phyloP scores from a whole-genome alignment of 2,113 vertebrate species.

The Gallinago undulata region DNA sequence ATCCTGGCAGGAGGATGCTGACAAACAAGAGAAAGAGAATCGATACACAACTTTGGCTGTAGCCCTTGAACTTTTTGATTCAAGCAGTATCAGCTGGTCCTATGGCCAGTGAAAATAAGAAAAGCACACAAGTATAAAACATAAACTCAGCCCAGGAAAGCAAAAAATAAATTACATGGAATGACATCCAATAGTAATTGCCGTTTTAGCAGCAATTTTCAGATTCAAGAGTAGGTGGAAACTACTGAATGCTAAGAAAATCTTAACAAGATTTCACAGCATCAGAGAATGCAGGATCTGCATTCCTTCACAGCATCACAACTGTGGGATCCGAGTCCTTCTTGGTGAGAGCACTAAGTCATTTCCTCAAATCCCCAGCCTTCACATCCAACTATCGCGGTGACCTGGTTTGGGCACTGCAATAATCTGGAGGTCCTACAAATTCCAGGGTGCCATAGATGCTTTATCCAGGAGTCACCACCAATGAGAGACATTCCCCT shows the following conservation, averaged over 20 bases:
- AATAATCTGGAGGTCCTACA: not conserved
- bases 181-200: constrained; percentile 22
- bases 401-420: not conserved
- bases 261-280: not conserved
- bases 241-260: constrained; percentile 14
- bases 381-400: not conserved
- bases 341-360: not conserved
- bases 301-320: not conserved
- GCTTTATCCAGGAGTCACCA: not conserved
- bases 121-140: not conserved
- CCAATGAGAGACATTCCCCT: not conserved
- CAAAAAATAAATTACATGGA: constrained; percentile 24
- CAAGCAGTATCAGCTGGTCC: not conserved
- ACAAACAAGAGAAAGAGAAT: constrained; percentile 45
- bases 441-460: not conserved
- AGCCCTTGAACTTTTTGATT: constrained; percentile 52
- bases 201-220: constrained; percentile 23
- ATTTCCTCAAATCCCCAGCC: not conserved
- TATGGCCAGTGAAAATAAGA: constrained; percentile 1
- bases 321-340: not conserved
- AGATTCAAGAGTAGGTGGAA: constrained; percentile 39
- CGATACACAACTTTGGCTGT: constrained; percentile 9
- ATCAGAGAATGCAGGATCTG: not conserved
- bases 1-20: not conserved
- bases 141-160: constrained; percentile 36